Evolutionary conservation across 30 jellyfish, hydroid and myxozoan species (phyloP).

Genomic region (Turritopsis rubra): DNA sequence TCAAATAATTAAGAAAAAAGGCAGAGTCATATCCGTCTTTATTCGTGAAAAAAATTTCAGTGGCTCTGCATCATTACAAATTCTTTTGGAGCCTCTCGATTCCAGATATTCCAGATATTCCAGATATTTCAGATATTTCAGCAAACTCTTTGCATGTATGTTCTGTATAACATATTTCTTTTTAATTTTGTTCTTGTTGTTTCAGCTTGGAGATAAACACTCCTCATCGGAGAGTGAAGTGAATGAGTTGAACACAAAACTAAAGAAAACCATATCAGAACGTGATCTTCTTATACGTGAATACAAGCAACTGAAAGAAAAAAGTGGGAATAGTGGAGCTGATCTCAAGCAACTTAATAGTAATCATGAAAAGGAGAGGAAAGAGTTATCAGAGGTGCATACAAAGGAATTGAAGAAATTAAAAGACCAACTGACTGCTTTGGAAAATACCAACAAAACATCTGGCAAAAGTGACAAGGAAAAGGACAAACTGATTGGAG

Average conservation of each 20-base stretch:
- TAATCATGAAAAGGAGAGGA: conserved; percentile 42
- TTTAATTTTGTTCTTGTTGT: neutral
- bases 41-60: too few relatives aligned
- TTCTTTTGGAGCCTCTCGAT: too few relatives aligned
- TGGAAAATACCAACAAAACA: conserved; percentile 37
- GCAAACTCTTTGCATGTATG: too few relatives aligned
- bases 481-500: conserved; percentile 74
- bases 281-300: conserved; percentile 37
- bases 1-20: too few relatives aligned
- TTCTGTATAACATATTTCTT: too few relatives aligned
- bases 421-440: conserved; percentile 38
- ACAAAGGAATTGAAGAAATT: conserved; percentile 50
- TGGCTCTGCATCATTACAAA: too few relatives aligned
- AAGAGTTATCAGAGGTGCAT: conserved; percentile 44
- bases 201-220: neutral
- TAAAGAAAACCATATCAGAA: conserved; percentile 29
- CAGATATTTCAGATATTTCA: too few relatives aligned
- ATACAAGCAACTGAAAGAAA: conserved; percentile 18
- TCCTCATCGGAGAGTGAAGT: neutral
- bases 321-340: conserved; percentile 32
- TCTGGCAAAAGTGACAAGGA: conserved; percentile 65
- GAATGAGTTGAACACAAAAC: conserved; percentile 22
- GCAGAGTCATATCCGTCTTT: too few relatives aligned
- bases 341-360: conserved; percentile 49
- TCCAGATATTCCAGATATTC: too few relatives aligned